These are phyloP conservation scores for Bruchidius siliquastri DNA, from an alignment of 2,888 invertebrate species.

Conservation along the genomic window DNA sequence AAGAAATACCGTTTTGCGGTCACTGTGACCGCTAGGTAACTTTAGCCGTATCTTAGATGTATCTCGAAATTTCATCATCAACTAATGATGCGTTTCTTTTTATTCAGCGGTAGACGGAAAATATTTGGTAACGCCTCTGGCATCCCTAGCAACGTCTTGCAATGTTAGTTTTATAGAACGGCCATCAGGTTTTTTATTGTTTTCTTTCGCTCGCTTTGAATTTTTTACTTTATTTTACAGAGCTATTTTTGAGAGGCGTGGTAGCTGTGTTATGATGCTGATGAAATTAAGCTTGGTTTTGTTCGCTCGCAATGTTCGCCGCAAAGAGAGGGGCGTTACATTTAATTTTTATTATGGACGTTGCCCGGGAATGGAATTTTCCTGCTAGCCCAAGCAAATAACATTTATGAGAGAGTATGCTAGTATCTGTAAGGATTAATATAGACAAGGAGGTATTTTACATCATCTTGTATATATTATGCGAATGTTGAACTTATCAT, in stretches of 20 bases:
- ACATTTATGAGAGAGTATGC: neutral
- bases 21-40: too few relatives aligned
- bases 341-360: neutral
- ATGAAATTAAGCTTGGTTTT: neutral
- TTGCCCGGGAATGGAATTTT: neutral
- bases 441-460: too few relatives aligned
- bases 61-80: too few relatives aligned
- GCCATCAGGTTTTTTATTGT: neutral
- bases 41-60: too few relatives aligned
- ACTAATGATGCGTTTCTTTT: too few relatives aligned
- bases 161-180: neutral
- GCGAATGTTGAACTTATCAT: too few relatives aligned
- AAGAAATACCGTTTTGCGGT: too few relatives aligned
- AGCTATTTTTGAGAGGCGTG: constrained; percentile 11
- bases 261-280: neutral
- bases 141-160: neutral
- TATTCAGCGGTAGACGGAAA: too few relatives aligned
- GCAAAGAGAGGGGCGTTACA: neutral
- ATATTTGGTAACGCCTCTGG: neutral
- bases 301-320: neutral
- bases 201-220: constrained; percentile 8
- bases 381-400: neutral
- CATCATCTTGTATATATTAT: too few relatives aligned
- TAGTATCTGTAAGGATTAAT: too few relatives aligned
- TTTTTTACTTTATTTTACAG: constrained; percentile 20